Evolutionary conservation across 2,113 vertebrate species (phyloP).

Genomic region (Dasyprocta punctata): DNA sequence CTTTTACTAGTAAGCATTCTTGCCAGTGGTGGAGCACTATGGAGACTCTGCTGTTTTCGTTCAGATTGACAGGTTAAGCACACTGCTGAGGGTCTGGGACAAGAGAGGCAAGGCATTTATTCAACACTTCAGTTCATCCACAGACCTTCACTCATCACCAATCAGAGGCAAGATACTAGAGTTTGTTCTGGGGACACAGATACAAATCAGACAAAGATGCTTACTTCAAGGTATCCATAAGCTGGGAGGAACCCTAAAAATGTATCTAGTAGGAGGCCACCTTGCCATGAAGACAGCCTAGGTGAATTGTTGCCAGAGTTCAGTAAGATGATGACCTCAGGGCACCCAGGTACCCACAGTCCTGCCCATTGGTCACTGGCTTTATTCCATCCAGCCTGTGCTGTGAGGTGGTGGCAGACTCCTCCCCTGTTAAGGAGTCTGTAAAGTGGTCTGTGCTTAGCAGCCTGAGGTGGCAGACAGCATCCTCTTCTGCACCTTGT

Average conservation of each 20-base stretch:
- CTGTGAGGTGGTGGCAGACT: neutral
- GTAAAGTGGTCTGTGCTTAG: neutral
- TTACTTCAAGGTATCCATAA: neutral
- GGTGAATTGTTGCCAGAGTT: neutral
- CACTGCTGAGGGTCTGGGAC: neutral
- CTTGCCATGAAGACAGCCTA: neutral
- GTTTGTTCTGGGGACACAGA: neutral
- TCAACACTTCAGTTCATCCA: neutral
- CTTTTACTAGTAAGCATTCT: neutral
- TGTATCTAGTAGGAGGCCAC: neutral
- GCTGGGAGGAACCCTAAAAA: neutral
- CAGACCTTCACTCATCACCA: neutral
- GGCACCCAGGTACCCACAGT: neutral
- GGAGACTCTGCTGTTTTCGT: neutral
- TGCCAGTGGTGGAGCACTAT: accelerated
- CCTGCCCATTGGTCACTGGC: neutral
- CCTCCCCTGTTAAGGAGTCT: neutral
- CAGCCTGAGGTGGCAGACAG: neutral
- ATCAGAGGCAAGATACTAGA: neutral
- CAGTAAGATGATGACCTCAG: neutral
- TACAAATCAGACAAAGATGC: neutral
- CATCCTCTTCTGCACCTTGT: neutral
- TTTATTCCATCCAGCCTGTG: neutral
- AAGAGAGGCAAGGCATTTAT: neutral
- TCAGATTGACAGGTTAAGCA: neutral